Percentiles rank a stretch among this genome's conserved stretches.
Conservation (phyloP, 2,888 invertebrate species). For the Cyclophora punctaria region DNA sequence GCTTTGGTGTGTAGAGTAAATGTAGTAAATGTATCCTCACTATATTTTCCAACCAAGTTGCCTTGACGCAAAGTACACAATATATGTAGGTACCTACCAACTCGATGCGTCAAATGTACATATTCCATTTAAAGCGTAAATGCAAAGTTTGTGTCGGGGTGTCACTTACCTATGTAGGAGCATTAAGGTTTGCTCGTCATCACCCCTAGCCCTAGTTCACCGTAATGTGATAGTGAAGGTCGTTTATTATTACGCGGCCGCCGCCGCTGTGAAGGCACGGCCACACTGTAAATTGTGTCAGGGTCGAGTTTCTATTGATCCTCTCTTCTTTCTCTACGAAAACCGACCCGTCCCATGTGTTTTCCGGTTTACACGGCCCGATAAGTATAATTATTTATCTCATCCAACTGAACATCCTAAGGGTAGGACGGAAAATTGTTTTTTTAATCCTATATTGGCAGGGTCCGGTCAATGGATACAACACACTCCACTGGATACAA, state of each 20-base stretch:
- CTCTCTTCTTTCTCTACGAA: slow-evolving; percentile 55
- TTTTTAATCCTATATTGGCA: slow-evolving; percentile 15
- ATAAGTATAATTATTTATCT: slow-evolving; percentile 40
- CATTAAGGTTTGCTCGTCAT: slow-evolving; percentile 26
- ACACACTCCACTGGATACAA: not conserved
- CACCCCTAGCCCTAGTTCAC: slow-evolving; percentile 29
- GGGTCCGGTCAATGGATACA: not conserved
- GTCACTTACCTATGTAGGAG: slow-evolving; percentile 1
- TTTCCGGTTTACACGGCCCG: slow-evolving; percentile 39
- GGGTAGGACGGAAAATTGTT: slow-evolving; percentile 21
- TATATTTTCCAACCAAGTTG: no score
- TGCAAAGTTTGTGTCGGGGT: slow-evolving; percentile 1
- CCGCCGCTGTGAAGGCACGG: slow-evolving; percentile 45
- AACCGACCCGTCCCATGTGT: slow-evolving; percentile 49
- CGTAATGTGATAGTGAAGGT: slow-evolving; percentile 43
- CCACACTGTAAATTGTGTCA: slow-evolving; percentile 67
- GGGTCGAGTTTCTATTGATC: slow-evolving; percentile 67
- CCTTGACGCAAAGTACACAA: no score
- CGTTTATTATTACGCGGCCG: slow-evolving; percentile 60
- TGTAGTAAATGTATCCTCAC: no score
- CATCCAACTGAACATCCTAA: slow-evolving; percentile 23
- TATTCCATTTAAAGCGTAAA: not conserved
- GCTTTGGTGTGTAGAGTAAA: no score
- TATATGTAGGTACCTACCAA: no score
- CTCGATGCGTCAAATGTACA: no score